These are phyloP conservation scores for Amia ocellicauda DNA, from an alignment of 2,113 vertebrate genomes.

Conservation along the genomic window DNA sequence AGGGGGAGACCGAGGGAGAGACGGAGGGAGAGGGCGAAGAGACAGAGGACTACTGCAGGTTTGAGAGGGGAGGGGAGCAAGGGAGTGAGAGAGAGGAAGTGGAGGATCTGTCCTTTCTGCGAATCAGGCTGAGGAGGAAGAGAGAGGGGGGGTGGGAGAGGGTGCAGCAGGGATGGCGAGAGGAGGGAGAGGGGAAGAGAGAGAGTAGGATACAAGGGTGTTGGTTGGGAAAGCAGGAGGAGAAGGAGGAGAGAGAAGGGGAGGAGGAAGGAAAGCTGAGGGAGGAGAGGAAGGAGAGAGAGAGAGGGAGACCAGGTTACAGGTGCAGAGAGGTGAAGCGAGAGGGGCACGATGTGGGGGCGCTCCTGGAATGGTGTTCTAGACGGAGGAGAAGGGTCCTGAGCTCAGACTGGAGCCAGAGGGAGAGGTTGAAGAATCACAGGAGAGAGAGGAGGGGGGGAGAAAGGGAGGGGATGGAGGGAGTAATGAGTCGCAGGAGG, in stretches of 20 bases:
- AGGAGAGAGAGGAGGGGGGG: slow-evolving; percentile 33
- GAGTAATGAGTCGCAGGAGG: slow-evolving; percentile 26
- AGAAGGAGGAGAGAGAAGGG: slow-evolving; percentile 20
- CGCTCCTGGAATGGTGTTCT: no score
- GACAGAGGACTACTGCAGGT: background rate
- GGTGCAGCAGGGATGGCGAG: slow-evolving; percentile 43
- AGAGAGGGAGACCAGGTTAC: no score
- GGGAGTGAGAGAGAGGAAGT: slow-evolving; percentile 26
- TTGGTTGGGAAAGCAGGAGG: slow-evolving; percentile 28
- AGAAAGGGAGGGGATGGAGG: slow-evolving; percentile 39
- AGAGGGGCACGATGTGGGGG: no score
- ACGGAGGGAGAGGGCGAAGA: slow-evolving; percentile 8
- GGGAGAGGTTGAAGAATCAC: no score
- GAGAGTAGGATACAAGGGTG: slow-evolving; percentile 21
- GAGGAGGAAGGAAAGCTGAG: slow-evolving; percentile 39
- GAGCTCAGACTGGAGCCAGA: no score
- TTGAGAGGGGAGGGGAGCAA: background rate
- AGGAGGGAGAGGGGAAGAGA: slow-evolving; percentile 20
- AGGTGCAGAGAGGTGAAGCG: no score
- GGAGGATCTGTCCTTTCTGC: slow-evolving; percentile 39
- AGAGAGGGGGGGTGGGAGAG: slow-evolving; percentile 63
- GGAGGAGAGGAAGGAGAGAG: no score
- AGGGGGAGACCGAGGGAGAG: background rate
- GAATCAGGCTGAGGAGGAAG: slow-evolving; percentile 60
- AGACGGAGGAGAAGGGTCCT: no score